Evolutionary conservation across 2,113 vertebrate genomes (phyloP), one percentile per base, ranked within the genome.

Genomic region (Rhabdornis inornatus): DNA sequence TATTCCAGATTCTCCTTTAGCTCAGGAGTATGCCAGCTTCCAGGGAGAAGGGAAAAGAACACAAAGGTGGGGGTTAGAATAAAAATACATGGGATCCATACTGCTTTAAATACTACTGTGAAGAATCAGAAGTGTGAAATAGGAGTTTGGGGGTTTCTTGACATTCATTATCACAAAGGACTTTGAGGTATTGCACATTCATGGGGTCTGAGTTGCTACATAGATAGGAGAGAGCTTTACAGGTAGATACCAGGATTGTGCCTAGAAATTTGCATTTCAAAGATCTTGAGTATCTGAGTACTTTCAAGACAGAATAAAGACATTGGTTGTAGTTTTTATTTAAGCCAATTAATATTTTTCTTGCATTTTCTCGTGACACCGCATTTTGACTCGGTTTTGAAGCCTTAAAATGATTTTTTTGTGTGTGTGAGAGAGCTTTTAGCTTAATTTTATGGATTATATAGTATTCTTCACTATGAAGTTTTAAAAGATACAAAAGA

Each of bases 401-500:
- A 97, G 95, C 86, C 84, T 94, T 95, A 52, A 94, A 96, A 49
- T 69, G 10, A 31, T 68, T 68, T 64, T 61, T 59, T 35, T 64
- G 12, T 42, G 21, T 42, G 18, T 49, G 40, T 37, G 71, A 35
- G 87, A 96, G 95, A 96, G 96, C 76, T 94, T 97, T 96, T 94
- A 96, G 86, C 86, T 95, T 57, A 87, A 96, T 96, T 96, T 97
- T 96, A 92, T 94, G 91, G 95, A 97, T 97, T 97, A 85, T 95
- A 91, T 97, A 77, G 89, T 92, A 96, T 95, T 97, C 97, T 97
- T 95, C 80, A 75, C 92, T 81, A 89, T 57, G 95, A 95, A 97
- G 98, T 98, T 98, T 98, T 96, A 95, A 97, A 97, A 98, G 97
- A 98, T 96, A 98, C 97, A 98, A 97, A 98, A 97, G 97, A 97